Evolutionary conservation across 2,888 invertebrate genomes (phyloP), one percentile per base, ranked within the genome.

Genomic region (Galerucella nymphaeae): DNA sequence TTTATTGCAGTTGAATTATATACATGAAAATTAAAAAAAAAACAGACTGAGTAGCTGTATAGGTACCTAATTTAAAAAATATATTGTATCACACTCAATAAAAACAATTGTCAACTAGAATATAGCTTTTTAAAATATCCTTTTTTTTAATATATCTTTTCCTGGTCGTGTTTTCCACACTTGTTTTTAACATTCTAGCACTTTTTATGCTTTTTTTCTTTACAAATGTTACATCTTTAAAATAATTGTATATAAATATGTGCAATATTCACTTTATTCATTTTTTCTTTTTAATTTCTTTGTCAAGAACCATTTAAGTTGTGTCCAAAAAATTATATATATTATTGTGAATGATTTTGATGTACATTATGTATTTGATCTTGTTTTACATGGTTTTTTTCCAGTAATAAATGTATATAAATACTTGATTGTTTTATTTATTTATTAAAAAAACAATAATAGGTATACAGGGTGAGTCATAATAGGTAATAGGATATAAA

Each of bases 301-400:
- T 38, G 30, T 38, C 30, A 38, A 38, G 30, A 38, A 38, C 8
- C 1, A 9, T 38, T 38, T 38, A 38, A 38, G 30, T 38, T 38
- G 30, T 38, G 45, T 45, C 45, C 14, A 14, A 45, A 45, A 59
- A 59, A 30, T 59, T 30, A 59, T 59, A 59, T 59, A 59, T 38
- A 38, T 38, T 59, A 14, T 30, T 59, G 38, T 59, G 38, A 30
- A 59, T 38, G n/a, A 59, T 59, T 59, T 59, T n/a, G 38, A 16
- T 59, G 59, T 59, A 59, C n/a, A 59, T 59, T 59, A 13, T 59
- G 59, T 30, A 23, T 59, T 38, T 38, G 30, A 38, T 8, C 30
- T 59, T 59, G 59, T 59, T 59, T 59, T 59, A 23, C 38, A 59
- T 59, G 38, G 41, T 59, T 59, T 57, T n/a, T 59, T 59, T 30